Base-by-base conservation (phyloP, 2,888 invertebrate species). In the Ctenicera cuprea region DNA sequence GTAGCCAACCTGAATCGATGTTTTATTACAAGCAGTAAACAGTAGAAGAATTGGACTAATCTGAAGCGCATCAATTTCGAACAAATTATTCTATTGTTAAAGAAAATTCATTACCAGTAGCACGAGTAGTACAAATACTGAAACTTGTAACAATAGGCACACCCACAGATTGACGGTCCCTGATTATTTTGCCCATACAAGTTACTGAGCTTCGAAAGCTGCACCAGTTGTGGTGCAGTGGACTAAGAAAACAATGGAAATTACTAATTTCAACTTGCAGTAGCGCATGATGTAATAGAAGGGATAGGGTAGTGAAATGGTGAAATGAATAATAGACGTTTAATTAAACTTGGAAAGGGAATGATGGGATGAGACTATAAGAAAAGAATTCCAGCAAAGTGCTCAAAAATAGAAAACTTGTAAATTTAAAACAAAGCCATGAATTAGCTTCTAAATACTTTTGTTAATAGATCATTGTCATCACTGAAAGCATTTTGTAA, bases 191-290 rank as follows among this genome's bases (percentile, higher is more conserved):
- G n/a, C n/a, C n/a, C n/a, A n/a, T n/a, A n/a, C 1, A 37, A 37
- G 57, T 33, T 57, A 11, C n/a, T 3, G n/a, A 57, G 18, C 30
- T 37, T 37, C 14, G 8, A 57, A 33, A 30, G 16, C 22, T 57
- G 57, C 37, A n/a, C n/a, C n/a, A 57, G 57, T 37, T 57, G 9
- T n/a, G 26, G 37, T 43, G 62, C 62, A 43, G 20, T 20, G 18
- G 62, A 62, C 33, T 62, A 45, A 37, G 11, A 30, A 62, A 41
- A 62, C 62, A 62, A 62, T 62, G 45, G 33, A 43, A 26, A 45
- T 26, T 11, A 45, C 7, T 62, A 62, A 14, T 62, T 22, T 38
- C 54, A 22, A 9, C 52, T 26, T n/a, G 26, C n/a, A 52, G 12
- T 9, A 26, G 22, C 5, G 20, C 8, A 11, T 20, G n/a, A 52